Percentiles rank a stretch among this genome's conserved stretches.
Evolutionary conservation across 2,888 invertebrate species (phyloP).

Genomic region (Phalangium opilio): DNA sequence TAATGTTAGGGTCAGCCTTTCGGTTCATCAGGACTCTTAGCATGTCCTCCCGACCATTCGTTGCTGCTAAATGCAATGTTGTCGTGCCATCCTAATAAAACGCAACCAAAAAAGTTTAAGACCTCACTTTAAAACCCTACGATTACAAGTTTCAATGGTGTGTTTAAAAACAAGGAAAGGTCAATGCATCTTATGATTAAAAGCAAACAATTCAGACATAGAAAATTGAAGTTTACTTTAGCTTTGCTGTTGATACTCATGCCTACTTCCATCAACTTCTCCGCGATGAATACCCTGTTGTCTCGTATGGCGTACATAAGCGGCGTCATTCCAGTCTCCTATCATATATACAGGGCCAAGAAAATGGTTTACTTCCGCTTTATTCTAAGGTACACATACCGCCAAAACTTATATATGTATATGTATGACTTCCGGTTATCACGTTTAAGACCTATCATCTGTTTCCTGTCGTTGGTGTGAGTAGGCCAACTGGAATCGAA

Average conservation of each 20-base stretch:
- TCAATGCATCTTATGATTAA: too few species aligned
- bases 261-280: conserved; percentile 81
- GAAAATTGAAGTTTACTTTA: conserved; percentile 50
- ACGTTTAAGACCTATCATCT: too few species aligned
- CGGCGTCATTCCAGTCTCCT: conserved; percentile 87
- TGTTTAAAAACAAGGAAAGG: too few species aligned
- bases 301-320: conserved; percentile 93
- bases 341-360: conserved; percentile 30
- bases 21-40: conserved; percentile 74
- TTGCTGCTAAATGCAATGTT: conserved; percentile 83
- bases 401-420: too few species aligned
- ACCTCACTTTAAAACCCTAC: background rate
- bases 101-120: conserved; percentile 5
- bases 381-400: too few species aligned
- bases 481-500: too few species aligned
- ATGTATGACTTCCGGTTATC: too few species aligned
- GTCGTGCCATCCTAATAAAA: conserved; percentile 87
- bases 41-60: conserved; percentile 87
- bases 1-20: conserved; percentile 76
- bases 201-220: background rate
- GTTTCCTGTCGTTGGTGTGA: too few species aligned
- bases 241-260: conserved; percentile 79
- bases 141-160: too few species aligned
- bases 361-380: too few species aligned
- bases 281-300: conserved; percentile 75